These are phyloP conservation scores for Bellardia bayeri DNA, from an alignment of 2,888 invertebrate genomes.

Conservation along the genomic window DNA sequence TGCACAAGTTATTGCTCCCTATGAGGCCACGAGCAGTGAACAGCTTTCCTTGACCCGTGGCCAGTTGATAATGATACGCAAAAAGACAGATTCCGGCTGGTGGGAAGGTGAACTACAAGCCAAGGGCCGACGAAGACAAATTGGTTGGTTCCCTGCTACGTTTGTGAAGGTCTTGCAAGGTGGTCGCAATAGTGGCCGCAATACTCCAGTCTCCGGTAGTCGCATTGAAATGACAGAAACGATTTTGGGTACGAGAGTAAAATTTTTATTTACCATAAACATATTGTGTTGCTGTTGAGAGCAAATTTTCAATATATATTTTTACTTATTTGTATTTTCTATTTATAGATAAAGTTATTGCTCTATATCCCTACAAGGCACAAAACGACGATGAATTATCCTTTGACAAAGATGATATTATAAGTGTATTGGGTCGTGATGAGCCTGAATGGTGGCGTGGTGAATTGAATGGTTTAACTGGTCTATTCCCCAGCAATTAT, in stretches of 20 bases:
- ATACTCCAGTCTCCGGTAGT: slow-evolving; percentile 89
- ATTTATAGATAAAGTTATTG: slow-evolving; percentile 92
- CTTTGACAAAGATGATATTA: slow-evolving; percentile 96
- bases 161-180: slow-evolving; percentile 94
- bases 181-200: slow-evolving; percentile 89
- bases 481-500: slow-evolving; percentile 98
- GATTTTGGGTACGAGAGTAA: slow-evolving; percentile 80
- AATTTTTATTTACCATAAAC: too few relatives aligned
- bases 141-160: slow-evolving; percentile 99
- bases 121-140: slow-evolving; percentile 94
- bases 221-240: slow-evolving; percentile 87
- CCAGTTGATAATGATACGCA: slow-evolving; percentile 97
- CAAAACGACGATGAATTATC: slow-evolving; percentile 97
- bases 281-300: too few relatives aligned
- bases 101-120: slow-evolving; percentile 99
- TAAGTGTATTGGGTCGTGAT: slow-evolving; percentile 94
- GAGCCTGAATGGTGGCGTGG: slow-evolving; percentile 99
- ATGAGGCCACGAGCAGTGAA: slow-evolving; percentile 95
- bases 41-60: slow-evolving; percentile 96
- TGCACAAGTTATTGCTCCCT: slow-evolving; percentile 96
- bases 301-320: background rate
- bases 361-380: slow-evolving; percentile 96
- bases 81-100: slow-evolving; percentile 99
- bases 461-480: slow-evolving; percentile 94
- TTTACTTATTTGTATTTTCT: background rate